Conservation (phyloP, 2,888 invertebrate genomes). For the Calameuta idolon region DNA sequence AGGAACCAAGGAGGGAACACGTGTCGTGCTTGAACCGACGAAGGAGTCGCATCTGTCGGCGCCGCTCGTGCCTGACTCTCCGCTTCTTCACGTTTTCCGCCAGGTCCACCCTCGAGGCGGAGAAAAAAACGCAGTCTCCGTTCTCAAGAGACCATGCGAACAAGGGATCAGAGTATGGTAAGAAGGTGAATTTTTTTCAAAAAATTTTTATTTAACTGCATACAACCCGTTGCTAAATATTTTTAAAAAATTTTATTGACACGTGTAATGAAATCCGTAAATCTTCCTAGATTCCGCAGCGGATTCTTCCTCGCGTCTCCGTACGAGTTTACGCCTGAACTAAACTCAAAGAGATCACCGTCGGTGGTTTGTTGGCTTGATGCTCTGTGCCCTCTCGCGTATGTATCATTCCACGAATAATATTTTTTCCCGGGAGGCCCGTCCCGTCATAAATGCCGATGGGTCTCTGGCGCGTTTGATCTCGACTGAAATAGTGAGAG, state of each 20-base stretch:
- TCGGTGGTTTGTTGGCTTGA: conserved; percentile 20
- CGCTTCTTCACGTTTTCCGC: neutral
- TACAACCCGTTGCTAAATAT: neutral
- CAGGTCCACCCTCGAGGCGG: neutral
- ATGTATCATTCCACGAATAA: conserved; percentile 36
- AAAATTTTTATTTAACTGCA: neutral
- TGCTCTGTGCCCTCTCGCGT: conserved; percentile 17
- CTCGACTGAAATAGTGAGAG: conserved; percentile 47
- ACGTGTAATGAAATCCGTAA: neutral
- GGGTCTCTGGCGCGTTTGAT: conserved; percentile 45
- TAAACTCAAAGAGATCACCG: conserved; percentile 14
- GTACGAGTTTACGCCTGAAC: neutral
- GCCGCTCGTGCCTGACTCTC: conserved; percentile 1
- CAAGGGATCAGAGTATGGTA: neutral
- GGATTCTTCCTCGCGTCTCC: neutral
- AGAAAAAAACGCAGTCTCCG: neutral
- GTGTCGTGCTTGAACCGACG: neutral
- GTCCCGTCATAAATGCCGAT: conserved; percentile 35
- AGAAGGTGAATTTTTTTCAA: neutral
- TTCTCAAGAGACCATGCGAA: neutral
- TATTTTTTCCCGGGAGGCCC: conserved; percentile 23
- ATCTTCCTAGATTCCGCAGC: neutral
- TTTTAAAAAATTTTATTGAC: neutral
- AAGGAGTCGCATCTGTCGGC: conserved; percentile 10
- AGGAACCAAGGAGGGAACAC: conserved; percentile 1